A percentile compares a stretch with the other conserved stretches of the same genome.
phyloP scores from a whole-genome alignment of 2,888 invertebrate genomes.

The Erannis defoliaria region DNA sequence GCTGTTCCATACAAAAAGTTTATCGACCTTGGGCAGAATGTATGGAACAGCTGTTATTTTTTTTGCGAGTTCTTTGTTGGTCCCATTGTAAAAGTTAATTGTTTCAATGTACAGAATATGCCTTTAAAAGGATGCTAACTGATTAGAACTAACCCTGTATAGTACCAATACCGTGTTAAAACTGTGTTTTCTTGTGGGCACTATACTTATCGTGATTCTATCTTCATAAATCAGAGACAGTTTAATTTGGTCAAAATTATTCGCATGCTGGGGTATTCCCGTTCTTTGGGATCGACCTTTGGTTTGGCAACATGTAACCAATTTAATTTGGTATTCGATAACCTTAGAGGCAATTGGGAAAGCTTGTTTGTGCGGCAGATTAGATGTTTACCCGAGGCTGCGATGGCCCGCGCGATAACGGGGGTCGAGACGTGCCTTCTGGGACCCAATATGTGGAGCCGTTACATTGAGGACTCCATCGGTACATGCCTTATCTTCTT shows the following conservation, averaged over 20 bases:
- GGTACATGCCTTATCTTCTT: slow-evolving; percentile 69
- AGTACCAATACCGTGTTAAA: slow-evolving; percentile 2
- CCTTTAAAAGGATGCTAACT: too few relatives aligned
- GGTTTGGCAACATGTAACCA: slow-evolving; percentile 65
- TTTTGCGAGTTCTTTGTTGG: too few relatives aligned
- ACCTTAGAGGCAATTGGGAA: slow-evolving; percentile 76
- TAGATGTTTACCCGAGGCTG: slow-evolving; percentile 76
- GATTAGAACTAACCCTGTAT: too few relatives aligned
- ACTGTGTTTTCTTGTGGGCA: not conserved
- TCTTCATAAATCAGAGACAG: slow-evolving; percentile 37
- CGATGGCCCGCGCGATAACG: slow-evolving; percentile 77
- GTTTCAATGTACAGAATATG: too few relatives aligned
- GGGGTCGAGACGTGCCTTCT: slow-evolving; percentile 71
- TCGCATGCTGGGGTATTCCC: slow-evolving; percentile 40
- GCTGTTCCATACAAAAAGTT: too few relatives aligned
- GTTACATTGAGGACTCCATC: slow-evolving; percentile 75
- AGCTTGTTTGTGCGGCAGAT: slow-evolving; percentile 78
- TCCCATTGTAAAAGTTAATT: too few relatives aligned
- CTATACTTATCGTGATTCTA: slow-evolving; percentile 14
- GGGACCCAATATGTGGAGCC: slow-evolving; percentile 69
- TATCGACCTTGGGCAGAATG: too few relatives aligned
- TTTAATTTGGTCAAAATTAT: slow-evolving; percentile 39
- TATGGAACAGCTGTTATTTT: too few relatives aligned
- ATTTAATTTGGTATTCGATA: slow-evolving; percentile 80
- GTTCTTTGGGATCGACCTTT: slow-evolving; percentile 57